A percentile compares a stretch with the other conserved stretches of the same genome.
Conservation (phyloP, 2,113 vertebrate genomes). For the Dicerorhinus sumatrensis region DNA sequence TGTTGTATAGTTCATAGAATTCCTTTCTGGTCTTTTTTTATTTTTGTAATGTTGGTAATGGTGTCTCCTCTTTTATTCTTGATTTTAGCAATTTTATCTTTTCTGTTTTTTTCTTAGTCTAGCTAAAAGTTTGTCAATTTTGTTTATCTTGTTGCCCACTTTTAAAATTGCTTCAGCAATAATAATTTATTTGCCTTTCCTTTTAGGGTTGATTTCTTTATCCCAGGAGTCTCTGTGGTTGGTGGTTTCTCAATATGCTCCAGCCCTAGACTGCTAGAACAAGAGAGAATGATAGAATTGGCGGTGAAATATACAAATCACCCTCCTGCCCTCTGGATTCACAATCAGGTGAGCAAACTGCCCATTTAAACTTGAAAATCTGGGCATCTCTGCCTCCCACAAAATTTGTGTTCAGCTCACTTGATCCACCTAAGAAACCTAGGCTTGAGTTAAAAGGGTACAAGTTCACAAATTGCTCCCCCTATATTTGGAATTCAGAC, state of each 20-base stretch:
- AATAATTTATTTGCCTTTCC: conserved; percentile 59
- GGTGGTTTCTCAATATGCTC: conserved; percentile 99
- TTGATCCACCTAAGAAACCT: neutral
- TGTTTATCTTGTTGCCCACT: neutral
- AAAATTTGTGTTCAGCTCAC: neutral
- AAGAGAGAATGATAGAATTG: conserved; percentile 93
- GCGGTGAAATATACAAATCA: conserved; percentile 94
- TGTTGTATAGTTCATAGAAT: neutral
- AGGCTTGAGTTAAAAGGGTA: neutral
- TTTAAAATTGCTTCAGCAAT: conserved; percentile 14
- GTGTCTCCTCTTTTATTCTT: neutral
- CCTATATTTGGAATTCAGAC: neutral
- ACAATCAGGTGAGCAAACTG: conserved; percentile 89
- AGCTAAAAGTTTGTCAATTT: neutral
- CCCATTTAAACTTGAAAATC: neutral
- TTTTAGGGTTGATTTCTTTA: conserved; percentile 96
- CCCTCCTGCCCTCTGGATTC: conserved; percentile 95
- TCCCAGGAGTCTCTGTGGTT: conserved; percentile 93
- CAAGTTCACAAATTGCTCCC: neutral
- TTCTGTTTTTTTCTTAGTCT: neutral
- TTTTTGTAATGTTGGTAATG: neutral
- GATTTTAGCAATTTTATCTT: conserved; percentile 28
- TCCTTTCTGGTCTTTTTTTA: neutral
- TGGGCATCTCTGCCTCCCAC: neutral
- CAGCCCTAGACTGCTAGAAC: conserved; percentile 91